Evolutionary conservation across 2,888 invertebrate genomes (phyloP), one percentile per base, ranked within the genome.

Genomic region (Arctia plantaginis): DNA sequence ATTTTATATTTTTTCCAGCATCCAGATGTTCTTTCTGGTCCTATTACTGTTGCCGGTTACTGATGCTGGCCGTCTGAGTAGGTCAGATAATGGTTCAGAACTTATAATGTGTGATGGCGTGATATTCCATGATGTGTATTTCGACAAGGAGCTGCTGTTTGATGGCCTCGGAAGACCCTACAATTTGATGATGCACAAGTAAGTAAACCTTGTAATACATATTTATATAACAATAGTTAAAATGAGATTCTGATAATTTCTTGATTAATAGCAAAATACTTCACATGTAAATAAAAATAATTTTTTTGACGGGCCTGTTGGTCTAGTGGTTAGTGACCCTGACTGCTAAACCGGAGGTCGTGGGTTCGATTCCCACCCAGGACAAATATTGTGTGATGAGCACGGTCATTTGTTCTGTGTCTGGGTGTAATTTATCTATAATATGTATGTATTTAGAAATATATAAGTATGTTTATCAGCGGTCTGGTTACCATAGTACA

Each of bases 151-250:
- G 72, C 18, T 90, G 1, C 79, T 95, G 1, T 85, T 93, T 20
- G 71, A 71, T 2, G 85, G 90, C 18, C 82, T 91, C 0, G 92
- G 92, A 0, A 87, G 90, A 76, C 94, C 95, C 0, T 90, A 90
- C 78, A 94, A 93, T 76, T 81, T 95, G 51, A 87, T 94, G 23
- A 80, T 92, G 75, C 95, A 94, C 76, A 94, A 90, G 80, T 93
- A 87, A 80, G 78, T 74, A 0, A 0, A 41, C 0, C 4, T 39
- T 30, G n/a, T 1, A 30, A 33, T 7, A 7, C 33, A 23, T 10
- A 3, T 51, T 51, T 51, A 23, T 55, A 2, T 55, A 55, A 55
- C 1, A 12, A 55, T 55, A 55, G 10, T 55, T 0, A 0, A 55
- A 55, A 7, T 8, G 23, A 2, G 8, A 55, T n/a, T 12, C n/a